Conservation (phyloP, 2,797 vertebrate genomes). For the Poeciliopsis paucimaculata region DNA sequence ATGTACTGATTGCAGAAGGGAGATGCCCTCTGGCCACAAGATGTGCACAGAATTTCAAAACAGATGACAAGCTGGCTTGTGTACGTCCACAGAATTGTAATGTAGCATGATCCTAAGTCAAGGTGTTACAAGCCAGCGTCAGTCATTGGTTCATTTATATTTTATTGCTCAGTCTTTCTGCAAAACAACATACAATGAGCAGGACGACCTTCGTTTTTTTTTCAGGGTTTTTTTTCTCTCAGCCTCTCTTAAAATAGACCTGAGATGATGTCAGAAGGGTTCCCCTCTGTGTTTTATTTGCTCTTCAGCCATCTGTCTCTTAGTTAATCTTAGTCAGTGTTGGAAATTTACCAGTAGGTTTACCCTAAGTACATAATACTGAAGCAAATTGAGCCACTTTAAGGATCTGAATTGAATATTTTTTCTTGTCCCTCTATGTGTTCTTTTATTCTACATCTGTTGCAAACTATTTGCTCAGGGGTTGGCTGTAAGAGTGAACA, state of each 20-base stretch:
- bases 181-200: conserved; percentile 16
- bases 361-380: neutral
- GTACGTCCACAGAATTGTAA: conserved; percentile 57
- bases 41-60: conserved; percentile 69
- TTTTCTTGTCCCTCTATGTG: neutral
- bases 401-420: neutral
- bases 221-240: neutral
- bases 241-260: conserved; percentile 71
- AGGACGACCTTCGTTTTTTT: conserved; percentile 33
- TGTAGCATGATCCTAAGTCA: conserved; percentile 35
- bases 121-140: conserved; percentile 25
- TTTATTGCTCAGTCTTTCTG: conserved; percentile 8
- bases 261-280: conserved; percentile 69
- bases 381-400: neutral
- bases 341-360: conserved; percentile 13
- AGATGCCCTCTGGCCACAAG: conserved; percentile 64
- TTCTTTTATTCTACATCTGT: neutral
- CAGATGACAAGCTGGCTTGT: conserved; percentile 47
- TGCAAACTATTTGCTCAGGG: neutral
- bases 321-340: neutral
- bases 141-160: neutral
- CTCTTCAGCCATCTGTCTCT: conserved; percentile 75
- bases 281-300: conserved; percentile 69
- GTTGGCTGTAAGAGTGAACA: neutral
- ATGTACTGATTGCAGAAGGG: conserved; percentile 63